These are phyloP conservation scores for Tupaia tana DNA, from an alignment of 2,113 vertebrate species.

Conservation along the genomic window DNA sequence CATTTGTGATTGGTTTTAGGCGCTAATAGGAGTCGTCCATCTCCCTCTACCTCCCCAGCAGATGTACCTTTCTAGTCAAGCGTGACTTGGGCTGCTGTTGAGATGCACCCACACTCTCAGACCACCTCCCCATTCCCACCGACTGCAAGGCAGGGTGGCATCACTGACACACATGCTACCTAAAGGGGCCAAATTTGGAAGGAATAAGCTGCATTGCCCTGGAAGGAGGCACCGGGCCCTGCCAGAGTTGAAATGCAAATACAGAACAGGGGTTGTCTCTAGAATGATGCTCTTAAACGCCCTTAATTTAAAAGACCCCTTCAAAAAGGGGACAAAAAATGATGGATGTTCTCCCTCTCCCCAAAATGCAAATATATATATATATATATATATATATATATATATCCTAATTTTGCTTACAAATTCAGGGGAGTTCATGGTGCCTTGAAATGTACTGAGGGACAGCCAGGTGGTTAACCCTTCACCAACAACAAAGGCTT, in stretches of 20 bases:
- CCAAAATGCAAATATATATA: background rate
- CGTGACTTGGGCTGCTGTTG: background rate
- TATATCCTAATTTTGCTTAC: background rate
- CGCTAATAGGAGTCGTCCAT: background rate
- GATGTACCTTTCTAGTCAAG: background rate
- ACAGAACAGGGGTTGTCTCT: background rate
- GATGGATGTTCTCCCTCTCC: background rate
- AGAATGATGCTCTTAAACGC: background rate
- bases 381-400: too few relatives aligned
- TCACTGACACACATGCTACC: background rate
- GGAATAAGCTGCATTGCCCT: background rate
- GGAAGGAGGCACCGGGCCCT: background rate
- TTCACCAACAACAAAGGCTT: background rate
- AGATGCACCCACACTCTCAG: background rate
- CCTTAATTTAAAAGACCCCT: background rate
- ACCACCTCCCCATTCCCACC: background rate
- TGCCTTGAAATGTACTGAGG: background rate
- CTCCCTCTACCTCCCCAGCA: background rate
- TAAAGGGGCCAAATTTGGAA: background rate
- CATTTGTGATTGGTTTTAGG: constrained; percentile 16
- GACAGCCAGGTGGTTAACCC: background rate
- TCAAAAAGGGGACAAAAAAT: background rate
- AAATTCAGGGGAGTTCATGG: background rate
- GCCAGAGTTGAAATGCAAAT: background rate
- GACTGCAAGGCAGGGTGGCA: fast-evolving